Evolutionary conservation across 2,113 vertebrate species (phyloP).

Genomic region (Centropus unirufus): DNA sequence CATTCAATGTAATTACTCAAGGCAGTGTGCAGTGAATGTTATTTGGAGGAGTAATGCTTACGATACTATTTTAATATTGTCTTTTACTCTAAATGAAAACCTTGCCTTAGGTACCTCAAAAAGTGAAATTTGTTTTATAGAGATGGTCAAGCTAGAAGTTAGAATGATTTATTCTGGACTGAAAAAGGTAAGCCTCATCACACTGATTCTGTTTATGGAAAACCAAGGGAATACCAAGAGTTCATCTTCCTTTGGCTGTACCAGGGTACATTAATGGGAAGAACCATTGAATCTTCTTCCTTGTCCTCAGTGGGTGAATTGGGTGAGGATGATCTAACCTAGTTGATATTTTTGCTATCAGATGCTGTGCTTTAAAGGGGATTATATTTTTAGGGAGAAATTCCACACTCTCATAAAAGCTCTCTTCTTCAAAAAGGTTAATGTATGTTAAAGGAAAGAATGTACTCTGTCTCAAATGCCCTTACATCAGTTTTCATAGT

Average conservation of each 20-base stretch:
- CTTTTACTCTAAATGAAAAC: not conserved
- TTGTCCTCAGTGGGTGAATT: not conserved
- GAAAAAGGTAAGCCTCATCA: not conserved
- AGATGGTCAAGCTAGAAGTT: not conserved
- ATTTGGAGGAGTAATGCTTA: not conserved
- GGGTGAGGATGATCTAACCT: not conserved
- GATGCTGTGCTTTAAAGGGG: not conserved
- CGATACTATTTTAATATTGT: not conserved
- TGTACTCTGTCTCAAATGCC: not conserved
- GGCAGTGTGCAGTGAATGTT: not conserved
- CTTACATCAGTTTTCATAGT: not conserved
- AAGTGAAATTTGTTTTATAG: not conserved
- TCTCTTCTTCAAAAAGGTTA: not conserved
- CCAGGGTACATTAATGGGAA: not conserved
- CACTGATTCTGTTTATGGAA: not conserved
- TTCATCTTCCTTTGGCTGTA: not conserved
- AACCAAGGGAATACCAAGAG: not conserved
- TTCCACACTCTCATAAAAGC: not conserved
- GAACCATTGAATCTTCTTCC: not conserved
- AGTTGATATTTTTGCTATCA: not conserved
- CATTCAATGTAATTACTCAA: not conserved
- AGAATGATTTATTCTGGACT: not conserved
- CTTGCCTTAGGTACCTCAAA: not conserved
- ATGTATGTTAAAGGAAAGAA: not conserved
- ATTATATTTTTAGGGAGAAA: not conserved